phyloP scores from a whole-genome alignment of 1,140 invertebrate species.

The Calephelis nemesis region DNA sequence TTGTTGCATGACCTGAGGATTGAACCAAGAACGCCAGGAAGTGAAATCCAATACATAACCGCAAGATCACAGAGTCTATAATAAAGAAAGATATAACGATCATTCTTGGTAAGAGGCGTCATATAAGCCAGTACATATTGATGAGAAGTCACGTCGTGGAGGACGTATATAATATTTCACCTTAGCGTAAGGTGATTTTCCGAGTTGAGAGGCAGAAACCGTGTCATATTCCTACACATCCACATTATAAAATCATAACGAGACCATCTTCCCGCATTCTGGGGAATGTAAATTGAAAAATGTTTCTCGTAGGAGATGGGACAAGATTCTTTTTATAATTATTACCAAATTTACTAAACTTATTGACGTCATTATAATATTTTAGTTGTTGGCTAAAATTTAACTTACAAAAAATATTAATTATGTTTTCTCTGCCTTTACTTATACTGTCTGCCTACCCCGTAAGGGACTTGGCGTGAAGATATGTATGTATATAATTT shows the following conservation, averaged over 20 bases:
- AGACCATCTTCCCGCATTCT: constrained; percentile 5
- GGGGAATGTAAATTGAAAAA: constrained; percentile 12
- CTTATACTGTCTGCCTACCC: no score
- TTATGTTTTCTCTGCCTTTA: no score
- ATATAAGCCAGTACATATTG: constrained; percentile 8
- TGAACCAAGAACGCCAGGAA: no score
- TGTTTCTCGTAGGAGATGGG: not conserved
- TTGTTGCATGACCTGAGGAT: no score
- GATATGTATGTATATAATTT: no score
- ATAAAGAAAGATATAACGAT: not conserved
- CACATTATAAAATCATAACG: constrained; percentile 10
- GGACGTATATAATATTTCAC: constrained; percentile 3
- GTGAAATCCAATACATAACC: not conserved
- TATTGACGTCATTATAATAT: no score
- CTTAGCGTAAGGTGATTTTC: not conserved
- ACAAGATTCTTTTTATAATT: not conserved
- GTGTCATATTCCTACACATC: constrained; percentile 7
- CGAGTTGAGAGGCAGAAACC: constrained; percentile 3
- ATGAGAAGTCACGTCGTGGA: constrained; percentile 1
- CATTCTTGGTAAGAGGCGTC: not conserved
- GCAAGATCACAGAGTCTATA: no score
- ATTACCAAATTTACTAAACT: no score
- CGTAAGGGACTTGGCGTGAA: no score
- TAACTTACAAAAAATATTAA: no score
- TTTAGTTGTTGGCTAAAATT: no score